These are phyloP conservation scores for Scleropages formosus DNA, from an alignment of 2,797 vertebrate species.

Conservation along the genomic window DNA sequence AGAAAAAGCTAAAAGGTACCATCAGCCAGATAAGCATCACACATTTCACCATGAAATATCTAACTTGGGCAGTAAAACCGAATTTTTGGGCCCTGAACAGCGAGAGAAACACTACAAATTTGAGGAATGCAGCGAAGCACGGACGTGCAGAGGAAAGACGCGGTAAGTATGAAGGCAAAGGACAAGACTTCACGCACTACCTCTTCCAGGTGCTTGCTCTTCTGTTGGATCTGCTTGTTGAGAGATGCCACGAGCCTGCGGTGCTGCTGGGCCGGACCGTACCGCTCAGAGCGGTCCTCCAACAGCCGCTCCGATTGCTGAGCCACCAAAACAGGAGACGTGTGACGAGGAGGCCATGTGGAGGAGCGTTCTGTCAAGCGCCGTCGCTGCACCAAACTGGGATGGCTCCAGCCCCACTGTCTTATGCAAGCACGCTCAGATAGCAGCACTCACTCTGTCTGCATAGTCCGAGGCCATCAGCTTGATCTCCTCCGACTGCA, in stretches of 20 bases:
- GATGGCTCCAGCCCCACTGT: neutral
- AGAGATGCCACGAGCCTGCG: constrained; percentile 77
- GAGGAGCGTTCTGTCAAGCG: neutral
- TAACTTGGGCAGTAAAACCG: too few species aligned
- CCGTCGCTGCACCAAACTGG: neutral
- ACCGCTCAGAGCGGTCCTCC: constrained; percentile 82
- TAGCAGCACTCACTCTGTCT: constrained; percentile 76
- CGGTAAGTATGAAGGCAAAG: neutral
- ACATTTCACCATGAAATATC: too few species aligned
- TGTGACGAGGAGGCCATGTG: neutral
- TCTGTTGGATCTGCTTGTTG: constrained; percentile 87
- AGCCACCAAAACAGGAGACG: too few species aligned
- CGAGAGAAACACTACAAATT: too few species aligned
- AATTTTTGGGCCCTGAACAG: too few species aligned
- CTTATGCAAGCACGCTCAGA: neutral
- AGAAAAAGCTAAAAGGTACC: too few species aligned
- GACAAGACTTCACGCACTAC: constrained; percentile 52
- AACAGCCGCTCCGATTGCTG: constrained; percentile 79
- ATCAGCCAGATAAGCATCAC: too few species aligned
- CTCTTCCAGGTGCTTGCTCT: constrained; percentile 80
- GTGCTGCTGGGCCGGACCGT: constrained; percentile 84
- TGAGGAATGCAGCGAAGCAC: neutral
- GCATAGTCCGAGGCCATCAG: constrained; percentile 91
- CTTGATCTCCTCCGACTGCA: constrained; percentile 93
- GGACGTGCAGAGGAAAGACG: neutral